Percentiles rank a stretch among this genome's conserved stretches.
Evolutionary conservation across 64 coral and sea anemone genomes (phyloP).

Genomic region (Stylophora pistillata): DNA sequence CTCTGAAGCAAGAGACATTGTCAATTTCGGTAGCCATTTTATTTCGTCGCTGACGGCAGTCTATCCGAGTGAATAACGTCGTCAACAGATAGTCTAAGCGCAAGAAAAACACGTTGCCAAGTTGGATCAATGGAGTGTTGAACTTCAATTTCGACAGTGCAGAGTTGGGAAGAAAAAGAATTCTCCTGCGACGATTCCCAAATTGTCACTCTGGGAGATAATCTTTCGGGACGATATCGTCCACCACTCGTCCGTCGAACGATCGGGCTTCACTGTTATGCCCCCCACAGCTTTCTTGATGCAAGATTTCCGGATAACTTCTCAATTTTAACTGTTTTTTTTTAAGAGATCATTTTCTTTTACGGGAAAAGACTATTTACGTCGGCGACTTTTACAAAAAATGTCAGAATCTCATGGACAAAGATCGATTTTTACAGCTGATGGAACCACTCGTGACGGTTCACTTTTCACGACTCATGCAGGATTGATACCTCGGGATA

Average conservation of each 20-base stretch:
- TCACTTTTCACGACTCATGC: neutral
- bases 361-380: neutral
- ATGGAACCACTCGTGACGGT: conserved; percentile 16
- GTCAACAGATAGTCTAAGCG: neutral
- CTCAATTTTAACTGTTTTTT: neutral
- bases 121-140: conserved; percentile 25
- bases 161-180: neutral
- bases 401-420: conserved; percentile 29
- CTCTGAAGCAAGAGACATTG: neutral
- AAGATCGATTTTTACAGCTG: conserved; percentile 6
- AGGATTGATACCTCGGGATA: conserved; percentile 10
- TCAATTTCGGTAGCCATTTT: conserved; percentile 6
- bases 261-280: conserved; percentile 27
- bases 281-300: conserved; percentile 45
- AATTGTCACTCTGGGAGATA: neutral
- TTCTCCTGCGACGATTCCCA: neutral
- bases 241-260: neutral
- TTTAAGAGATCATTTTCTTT: neutral
- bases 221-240: neutral
- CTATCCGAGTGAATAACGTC: neutral
- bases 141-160: conserved; percentile 2
- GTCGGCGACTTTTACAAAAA: neutral
- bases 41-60: neutral
- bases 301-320: conserved; percentile 6
- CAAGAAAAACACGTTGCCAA: conserved; percentile 8